Evolutionary conservation across 1,140 invertebrate genomes (phyloP).

Genomic region (Eumaeus atala): DNA sequence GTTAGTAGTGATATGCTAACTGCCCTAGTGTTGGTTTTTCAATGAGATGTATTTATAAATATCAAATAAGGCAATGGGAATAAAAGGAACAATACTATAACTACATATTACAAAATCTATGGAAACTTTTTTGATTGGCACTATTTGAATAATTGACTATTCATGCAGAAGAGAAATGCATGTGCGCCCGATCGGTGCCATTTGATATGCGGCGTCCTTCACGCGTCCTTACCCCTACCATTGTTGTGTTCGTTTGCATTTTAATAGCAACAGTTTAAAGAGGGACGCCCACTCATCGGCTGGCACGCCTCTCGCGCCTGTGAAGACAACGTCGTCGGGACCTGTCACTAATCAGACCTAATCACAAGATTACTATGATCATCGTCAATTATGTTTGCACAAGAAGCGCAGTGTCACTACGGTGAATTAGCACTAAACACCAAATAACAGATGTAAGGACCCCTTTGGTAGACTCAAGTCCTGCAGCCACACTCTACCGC

Average conservation of each 20-base stretch:
- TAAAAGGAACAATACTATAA: conserved; percentile 28
- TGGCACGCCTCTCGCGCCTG: conserved; percentile 39
- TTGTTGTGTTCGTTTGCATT: conserved; percentile 67
- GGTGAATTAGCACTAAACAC: not conserved
- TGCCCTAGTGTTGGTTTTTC: conserved; percentile 38
- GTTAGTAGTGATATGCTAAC: conserved; percentile 40
- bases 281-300: conserved; percentile 45
- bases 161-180: conserved; percentile 64
- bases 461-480: too few relatives aligned
- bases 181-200: conserved; percentile 60
- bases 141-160: conserved; percentile 71
- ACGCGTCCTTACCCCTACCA: conserved; percentile 71
- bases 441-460: not conserved
- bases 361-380: conserved; percentile 16
- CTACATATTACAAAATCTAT: conserved; percentile 35
- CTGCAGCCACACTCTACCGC: too few relatives aligned
- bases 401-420: not conserved
- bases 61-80: conserved; percentile 21
- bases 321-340: conserved; percentile 36
- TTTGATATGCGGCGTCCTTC: conserved; percentile 70
- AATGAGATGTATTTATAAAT: conserved; percentile 27
- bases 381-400: conserved; percentile 4
- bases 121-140: conserved; percentile 56
- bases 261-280: conserved; percentile 54
- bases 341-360: conserved; percentile 27